Evolutionary conservation across 2,113 vertebrate species (phyloP).

Genomic region (Heptranchias perlo): DNA sequence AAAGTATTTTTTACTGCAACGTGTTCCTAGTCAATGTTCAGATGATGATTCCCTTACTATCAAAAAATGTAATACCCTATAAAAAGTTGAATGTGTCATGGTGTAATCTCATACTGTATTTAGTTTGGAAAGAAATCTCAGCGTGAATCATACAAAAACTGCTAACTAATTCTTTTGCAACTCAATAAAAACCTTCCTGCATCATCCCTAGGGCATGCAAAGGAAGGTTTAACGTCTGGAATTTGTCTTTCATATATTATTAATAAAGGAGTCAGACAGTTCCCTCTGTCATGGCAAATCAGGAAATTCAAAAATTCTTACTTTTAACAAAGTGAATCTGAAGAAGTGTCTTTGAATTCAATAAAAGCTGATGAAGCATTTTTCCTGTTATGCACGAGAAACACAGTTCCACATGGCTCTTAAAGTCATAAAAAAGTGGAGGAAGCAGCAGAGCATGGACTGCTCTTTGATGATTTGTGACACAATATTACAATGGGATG

Average conservation of each 20-base stretch:
- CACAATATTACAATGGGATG: background rate
- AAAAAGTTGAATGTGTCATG: conserved; percentile 1
- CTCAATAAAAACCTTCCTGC: conserved; percentile 29
- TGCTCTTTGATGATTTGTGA: conserved; percentile 25
- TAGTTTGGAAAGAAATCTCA: conserved; percentile 15
- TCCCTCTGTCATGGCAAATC: conserved; percentile 58
- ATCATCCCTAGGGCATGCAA: conserved; percentile 52
- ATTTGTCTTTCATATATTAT: conserved; percentile 59
- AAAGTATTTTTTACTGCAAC: background rate
- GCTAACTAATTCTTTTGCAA: conserved; percentile 32
- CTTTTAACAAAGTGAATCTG: background rate
- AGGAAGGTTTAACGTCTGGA: conserved; percentile 57
- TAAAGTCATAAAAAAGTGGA: conserved; percentile 21
- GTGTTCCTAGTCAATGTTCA: background rate
- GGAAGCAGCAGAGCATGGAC: background rate
- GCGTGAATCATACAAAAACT: conserved; percentile 29
- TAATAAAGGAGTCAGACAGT: conserved; percentile 58
- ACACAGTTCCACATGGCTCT: conserved; percentile 21
- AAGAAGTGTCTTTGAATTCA: conserved; percentile 30
- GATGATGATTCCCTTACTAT: conserved; percentile 6
- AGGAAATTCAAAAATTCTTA: conserved; percentile 52
- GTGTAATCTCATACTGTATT: conserved; percentile 24
- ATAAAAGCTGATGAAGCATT: conserved; percentile 30
- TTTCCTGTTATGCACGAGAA: conserved; percentile 11
- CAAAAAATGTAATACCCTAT: conserved; percentile 9